Conservation (phyloP, 2,888 invertebrate species). For the Beris chalybata region DNA sequence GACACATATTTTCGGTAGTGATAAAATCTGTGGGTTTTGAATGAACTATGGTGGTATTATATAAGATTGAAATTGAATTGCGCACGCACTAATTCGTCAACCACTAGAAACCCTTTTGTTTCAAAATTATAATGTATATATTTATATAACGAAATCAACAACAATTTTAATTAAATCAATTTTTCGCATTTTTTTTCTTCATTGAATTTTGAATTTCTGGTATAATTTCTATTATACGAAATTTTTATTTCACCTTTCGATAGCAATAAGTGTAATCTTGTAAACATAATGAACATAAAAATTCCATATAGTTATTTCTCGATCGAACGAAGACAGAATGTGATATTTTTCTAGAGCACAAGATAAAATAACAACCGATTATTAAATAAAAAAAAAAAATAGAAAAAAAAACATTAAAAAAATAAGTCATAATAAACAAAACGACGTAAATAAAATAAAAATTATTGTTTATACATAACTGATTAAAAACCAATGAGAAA, state of each 20-base stretch:
- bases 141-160: constrained; percentile 1
- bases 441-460: constrained; percentile 35
- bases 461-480: constrained; percentile 30
- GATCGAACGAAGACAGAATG: constrained; percentile 58
- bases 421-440: constrained; percentile 38
- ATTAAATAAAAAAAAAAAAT: constrained; percentile 26
- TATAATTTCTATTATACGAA: background rate
- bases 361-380: constrained; percentile 27
- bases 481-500: constrained; percentile 35
- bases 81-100: no score
- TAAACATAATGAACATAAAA: constrained; percentile 2
- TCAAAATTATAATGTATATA: constrained; percentile 4
- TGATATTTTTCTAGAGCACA: constrained; percentile 55
- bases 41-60: constrained; percentile 44
- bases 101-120: no score
- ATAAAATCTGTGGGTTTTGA: background rate
- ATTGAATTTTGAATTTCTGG: background rate
- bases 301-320: constrained; percentile 47
- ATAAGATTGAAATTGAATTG: constrained; percentile 40
- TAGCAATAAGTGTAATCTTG: background rate
- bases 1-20: constrained; percentile 35
- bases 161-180: background rate
- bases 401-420: constrained; percentile 30
- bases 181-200: background rate
- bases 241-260: constrained; percentile 2